Evolutionary conservation across 2,888 invertebrate species (phyloP).

Genomic region (Tetheella fluctuosa): DNA sequence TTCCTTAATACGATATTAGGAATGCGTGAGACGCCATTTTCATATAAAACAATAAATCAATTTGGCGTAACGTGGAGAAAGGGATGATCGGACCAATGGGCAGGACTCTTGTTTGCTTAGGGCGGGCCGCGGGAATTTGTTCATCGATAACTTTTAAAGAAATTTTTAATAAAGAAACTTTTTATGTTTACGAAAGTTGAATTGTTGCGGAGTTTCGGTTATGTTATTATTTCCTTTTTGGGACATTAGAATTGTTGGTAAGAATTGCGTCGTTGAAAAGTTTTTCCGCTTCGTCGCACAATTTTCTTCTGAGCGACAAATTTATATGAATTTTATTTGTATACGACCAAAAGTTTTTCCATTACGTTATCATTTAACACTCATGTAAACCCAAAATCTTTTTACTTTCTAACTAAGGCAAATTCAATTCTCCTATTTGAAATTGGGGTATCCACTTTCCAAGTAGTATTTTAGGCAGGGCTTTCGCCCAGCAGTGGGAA

Average conservation of each 20-base stretch:
- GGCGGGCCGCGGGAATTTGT: neutral
- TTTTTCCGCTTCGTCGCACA: slow-evolving; percentile 1
- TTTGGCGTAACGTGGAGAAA: slow-evolving; percentile 42
- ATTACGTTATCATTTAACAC: slow-evolving; percentile 1
- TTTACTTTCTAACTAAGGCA: neutral
- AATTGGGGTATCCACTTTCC: neutral
- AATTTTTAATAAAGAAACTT: slow-evolving; percentile 5
- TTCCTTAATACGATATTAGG: slow-evolving; percentile 54
- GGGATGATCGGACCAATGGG: neutral
- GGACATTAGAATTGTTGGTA: neutral
- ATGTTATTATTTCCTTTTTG: slow-evolving; percentile 2
- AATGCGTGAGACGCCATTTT: slow-evolving; percentile 60
- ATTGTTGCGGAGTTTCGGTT: neutral
- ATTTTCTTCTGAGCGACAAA: neutral
- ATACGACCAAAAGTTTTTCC: neutral
- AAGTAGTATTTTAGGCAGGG: neutral
- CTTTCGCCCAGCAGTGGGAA: too few species aligned
- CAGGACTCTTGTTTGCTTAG: neutral
- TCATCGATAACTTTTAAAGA: neutral
- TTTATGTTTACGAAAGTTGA: neutral
- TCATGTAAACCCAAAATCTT: neutral
- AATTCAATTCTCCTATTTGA: neutral
- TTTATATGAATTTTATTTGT: neutral
- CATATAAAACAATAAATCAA: slow-evolving; percentile 68
- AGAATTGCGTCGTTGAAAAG: neutral